Percentiles rank a stretch among this genome's conserved stretches.
These are phyloP conservation scores for Dyspetes luteomarginatus DNA, from an alignment of 2,888 invertebrate species.

Conservation along the genomic window DNA sequence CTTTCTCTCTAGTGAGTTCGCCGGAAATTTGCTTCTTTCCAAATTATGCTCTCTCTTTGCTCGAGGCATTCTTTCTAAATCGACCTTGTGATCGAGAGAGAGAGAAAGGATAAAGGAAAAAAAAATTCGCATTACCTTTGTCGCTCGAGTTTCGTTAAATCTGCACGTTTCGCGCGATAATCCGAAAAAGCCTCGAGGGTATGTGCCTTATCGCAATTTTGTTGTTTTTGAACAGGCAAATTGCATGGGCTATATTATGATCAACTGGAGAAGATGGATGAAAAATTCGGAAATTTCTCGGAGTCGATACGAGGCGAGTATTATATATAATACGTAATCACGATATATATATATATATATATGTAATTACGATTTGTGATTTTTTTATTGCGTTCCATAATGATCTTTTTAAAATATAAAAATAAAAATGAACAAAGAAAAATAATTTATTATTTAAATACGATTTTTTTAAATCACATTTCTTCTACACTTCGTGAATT, in stretches of 20 bases:
- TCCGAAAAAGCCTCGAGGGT: not conserved
- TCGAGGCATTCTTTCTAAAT: constrained; percentile 4
- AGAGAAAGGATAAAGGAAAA: not conserved
- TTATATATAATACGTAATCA: not conserved
- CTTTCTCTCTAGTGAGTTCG: not conserved
- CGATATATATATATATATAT: no score
- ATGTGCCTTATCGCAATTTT: constrained; percentile 33
- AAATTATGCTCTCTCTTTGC: not conserved
- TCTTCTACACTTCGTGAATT: no score
- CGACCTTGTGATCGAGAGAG: not conserved
- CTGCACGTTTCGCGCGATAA: not conserved
- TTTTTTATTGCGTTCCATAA: no score
- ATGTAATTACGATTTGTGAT: no score
- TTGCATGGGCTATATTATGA: constrained; percentile 71
- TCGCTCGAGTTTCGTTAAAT: not conserved
- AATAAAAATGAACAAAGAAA: constrained; percentile 2
- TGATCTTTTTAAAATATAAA: no score
- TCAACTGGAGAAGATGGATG: constrained; percentile 73
- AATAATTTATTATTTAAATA: no score
- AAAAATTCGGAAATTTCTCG: constrained; percentile 24
- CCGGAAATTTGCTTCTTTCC: not conserved
- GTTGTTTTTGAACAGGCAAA: constrained; percentile 75
- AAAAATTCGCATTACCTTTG: not conserved
- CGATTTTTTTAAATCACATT: no score
- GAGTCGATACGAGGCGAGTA: constrained; percentile 56